A percentile compares a stretch with the other conserved stretches of the same genome.
phyloP scores from a whole-genome alignment of 1,140 invertebrate species.

The Drosophila bocqueti region DNA sequence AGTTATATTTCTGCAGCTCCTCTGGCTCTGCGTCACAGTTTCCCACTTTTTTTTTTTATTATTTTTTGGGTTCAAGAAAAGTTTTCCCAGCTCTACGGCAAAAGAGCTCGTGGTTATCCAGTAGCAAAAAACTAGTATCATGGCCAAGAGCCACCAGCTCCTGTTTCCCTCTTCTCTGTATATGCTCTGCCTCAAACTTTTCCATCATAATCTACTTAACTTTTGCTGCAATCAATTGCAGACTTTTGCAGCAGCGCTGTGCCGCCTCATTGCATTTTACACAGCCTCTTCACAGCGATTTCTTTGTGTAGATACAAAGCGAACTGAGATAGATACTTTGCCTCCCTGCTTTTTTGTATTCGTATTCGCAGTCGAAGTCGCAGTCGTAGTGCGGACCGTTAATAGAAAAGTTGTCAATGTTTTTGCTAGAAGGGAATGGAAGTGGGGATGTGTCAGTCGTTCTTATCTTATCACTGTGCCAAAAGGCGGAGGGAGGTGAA shows the following conservation, averaged over 20 bases:
- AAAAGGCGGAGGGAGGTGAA: constrained; percentile 4
- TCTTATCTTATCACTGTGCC: constrained; percentile 43
- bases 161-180: neutral
- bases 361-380: constrained; percentile 20
- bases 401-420: constrained; percentile 82
- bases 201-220: constrained; percentile 84
- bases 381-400: constrained; percentile 43
- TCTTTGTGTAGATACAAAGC: constrained; percentile 74
- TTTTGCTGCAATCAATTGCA: constrained; percentile 83
- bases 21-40: constrained; percentile 6
- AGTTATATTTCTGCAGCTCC: constrained; percentile 50
- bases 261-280: constrained; percentile 75
- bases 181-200: constrained; percentile 57
- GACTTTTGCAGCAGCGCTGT: constrained; percentile 52
- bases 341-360: constrained; percentile 14
- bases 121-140: constrained; percentile 62
- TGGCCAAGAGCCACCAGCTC: constrained; percentile 35
- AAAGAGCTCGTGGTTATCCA: constrained; percentile 44
- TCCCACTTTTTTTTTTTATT: neutral
- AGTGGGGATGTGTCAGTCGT: constrained; percentile 15
- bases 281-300: constrained; percentile 64
- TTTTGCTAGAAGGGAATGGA: constrained; percentile 32
- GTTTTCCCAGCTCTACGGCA: constrained; percentile 45
- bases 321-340: constrained; percentile 35
- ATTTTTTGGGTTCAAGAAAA: constrained; percentile 34